A percentile compares a stretch with the other conserved stretches of the same genome.
phyloP scores from a whole-genome alignment of 1,140 invertebrate genomes.

The Laupala kohalensis region DNA sequence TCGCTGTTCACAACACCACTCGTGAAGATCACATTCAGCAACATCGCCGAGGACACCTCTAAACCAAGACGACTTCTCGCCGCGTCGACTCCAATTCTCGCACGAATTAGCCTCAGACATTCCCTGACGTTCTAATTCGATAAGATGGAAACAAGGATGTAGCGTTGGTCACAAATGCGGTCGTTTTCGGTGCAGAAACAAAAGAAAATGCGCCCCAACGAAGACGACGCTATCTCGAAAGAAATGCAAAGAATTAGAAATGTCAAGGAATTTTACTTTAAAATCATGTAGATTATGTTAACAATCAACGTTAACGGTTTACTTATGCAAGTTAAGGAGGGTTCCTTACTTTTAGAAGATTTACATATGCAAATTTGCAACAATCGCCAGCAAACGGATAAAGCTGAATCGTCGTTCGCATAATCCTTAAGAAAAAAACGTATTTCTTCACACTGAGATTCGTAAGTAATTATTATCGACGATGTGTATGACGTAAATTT shows the following conservation, averaged over 20 bases:
- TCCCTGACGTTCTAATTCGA: neutral
- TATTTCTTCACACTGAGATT: neutral
- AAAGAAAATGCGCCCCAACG: neutral
- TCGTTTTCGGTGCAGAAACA: neutral
- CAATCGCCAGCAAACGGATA: neutral
- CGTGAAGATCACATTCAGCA: no score
- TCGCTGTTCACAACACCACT: no score
- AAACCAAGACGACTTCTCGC: no score
- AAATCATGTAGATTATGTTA: neutral
- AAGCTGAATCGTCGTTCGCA: neutral
- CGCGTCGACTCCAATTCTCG: no score
- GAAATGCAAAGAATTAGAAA: no score
- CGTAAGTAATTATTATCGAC: neutral
- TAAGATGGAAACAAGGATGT: neutral
- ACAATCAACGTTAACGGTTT: neutral
- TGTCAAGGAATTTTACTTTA: neutral
- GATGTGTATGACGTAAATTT: no score
- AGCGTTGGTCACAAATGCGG: no score
- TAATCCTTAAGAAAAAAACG: neutral
- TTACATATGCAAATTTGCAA: neutral
- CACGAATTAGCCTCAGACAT: no score
- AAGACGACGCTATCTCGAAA: neutral
- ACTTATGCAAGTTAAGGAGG: neutral
- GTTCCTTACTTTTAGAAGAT: neutral
- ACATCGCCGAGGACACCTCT: no score